A percentile compares a stretch with the other conserved stretches of the same genome.
These are phyloP conservation scores for Capromys pilorides DNA, from an alignment of 2,797 vertebrate species.

Conservation along the genomic window DNA sequence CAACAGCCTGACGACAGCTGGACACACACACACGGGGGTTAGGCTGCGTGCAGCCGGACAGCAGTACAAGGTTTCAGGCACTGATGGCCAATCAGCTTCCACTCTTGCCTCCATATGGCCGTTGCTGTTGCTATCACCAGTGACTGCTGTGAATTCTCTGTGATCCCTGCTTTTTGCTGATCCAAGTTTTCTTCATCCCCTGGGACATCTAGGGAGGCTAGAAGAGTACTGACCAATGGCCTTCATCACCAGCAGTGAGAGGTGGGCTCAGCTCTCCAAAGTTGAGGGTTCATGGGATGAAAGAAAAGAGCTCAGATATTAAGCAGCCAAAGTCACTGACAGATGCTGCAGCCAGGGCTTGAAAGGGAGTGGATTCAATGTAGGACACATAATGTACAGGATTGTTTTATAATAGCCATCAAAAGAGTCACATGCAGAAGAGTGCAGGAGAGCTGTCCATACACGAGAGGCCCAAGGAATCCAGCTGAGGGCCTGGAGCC, in stretches of 20 bases:
- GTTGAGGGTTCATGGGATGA: background rate
- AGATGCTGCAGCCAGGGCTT: background rate
- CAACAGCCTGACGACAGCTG: too few relatives aligned
- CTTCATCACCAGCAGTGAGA: background rate
- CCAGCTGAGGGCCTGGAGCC: background rate
- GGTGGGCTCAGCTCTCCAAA: background rate
- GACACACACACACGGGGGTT: background rate
- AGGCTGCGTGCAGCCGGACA: background rate
- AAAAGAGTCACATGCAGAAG: too few relatives aligned
- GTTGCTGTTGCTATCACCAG: accelerated
- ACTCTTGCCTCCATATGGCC: background rate
- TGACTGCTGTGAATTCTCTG: background rate
- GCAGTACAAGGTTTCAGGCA: background rate
- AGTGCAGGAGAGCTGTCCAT: background rate
- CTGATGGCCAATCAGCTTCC: background rate
- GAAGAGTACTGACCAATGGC: accelerated
- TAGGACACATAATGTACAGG: background rate
- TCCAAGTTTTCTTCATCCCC: background rate
- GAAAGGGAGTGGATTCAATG: background rate
- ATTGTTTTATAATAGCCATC: background rate
- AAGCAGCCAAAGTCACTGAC: background rate
- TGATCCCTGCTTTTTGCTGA: background rate
- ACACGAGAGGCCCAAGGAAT: background rate
- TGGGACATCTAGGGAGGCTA: background rate
- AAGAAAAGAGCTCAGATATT: background rate